Evolutionary conservation across 2,888 invertebrate genomes (phyloP).

Genomic region (Drosophila merina): DNA sequence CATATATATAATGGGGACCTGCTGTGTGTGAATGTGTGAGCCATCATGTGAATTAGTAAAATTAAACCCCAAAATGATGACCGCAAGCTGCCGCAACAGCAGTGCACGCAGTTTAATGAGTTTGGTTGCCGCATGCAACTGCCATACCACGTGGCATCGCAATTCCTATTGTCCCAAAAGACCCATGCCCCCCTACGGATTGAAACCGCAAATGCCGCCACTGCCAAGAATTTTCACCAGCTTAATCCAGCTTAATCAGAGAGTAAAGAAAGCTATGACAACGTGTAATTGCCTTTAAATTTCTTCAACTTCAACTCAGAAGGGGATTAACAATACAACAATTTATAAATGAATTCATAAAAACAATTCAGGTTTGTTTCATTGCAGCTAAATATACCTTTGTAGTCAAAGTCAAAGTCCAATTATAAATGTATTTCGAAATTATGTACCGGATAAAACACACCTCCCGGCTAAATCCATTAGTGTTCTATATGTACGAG

Average conservation of each 20-base stretch:
- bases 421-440: not conserved
- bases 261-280: conserved; percentile 15
- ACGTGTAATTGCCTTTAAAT: conserved; percentile 6
- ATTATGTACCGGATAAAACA: not conserved
- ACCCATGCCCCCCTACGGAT: conserved; percentile 1
- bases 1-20: not conserved
- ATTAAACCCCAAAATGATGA: conserved; percentile 69
- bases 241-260: conserved; percentile 26
- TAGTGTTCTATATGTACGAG: conserved; percentile 5
- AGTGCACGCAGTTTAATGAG: conserved; percentile 68
- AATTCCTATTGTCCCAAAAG: conserved; percentile 9
- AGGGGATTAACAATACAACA: too few species aligned
- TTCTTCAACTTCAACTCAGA: not conserved
- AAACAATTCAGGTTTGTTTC: too few species aligned
- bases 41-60: conserved; percentile 76
- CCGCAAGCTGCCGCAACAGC: conserved; percentile 71
- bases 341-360: too few species aligned
- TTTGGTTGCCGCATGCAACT: conserved; percentile 38
- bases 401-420: not conserved
- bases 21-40: conserved; percentile 23
- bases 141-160: conserved; percentile 13
- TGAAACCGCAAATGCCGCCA: conserved; percentile 25
- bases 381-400: not conserved
- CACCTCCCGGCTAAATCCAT: conserved; percentile 15
- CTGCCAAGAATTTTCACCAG: conserved; percentile 13